Conservation (phyloP, 2,888 invertebrate species). For the Deladenus siricidicola region DNA sequence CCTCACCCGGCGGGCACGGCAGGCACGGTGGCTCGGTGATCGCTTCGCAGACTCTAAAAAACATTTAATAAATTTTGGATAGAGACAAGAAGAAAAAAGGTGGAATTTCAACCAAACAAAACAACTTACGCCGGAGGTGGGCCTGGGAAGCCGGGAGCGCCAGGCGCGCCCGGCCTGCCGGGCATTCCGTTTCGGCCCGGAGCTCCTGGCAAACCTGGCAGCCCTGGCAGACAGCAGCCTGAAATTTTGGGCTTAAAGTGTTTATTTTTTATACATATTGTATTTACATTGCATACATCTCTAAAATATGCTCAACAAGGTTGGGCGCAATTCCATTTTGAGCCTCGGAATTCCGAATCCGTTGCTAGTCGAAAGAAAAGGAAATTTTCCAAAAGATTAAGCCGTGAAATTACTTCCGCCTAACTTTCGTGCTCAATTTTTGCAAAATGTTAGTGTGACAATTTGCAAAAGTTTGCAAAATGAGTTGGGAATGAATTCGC, state of each 20-base stretch:
- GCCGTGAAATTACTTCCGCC: no score
- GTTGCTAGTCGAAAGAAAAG: no score
- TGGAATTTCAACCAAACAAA: background rate
- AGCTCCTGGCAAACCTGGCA: constrained; percentile 28
- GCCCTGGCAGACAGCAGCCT: constrained; percentile 13
- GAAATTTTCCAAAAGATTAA: no score
- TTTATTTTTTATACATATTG: background rate
- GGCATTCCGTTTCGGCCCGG: constrained; percentile 51
- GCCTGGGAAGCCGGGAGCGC: constrained; percentile 52
- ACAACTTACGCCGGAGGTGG: constrained; percentile 44
- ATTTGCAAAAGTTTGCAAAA: no score
- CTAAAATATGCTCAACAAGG: no score
- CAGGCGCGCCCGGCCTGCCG: constrained; percentile 51
- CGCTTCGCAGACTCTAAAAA: constrained; percentile 45
- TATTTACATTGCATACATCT: background rate
- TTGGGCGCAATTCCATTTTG: no score
- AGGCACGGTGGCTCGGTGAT: constrained; percentile 52
- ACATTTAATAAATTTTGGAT: background rate
- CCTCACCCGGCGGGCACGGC: constrained; percentile 49
- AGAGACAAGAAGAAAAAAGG: no score
- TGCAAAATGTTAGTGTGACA: background rate
- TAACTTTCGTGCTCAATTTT: no score
- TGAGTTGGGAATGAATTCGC: background rate
- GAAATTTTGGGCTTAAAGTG: background rate
- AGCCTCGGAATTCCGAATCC: no score